Evolutionary conservation across 1,140 invertebrate species (phyloP), one percentile per base, ranked within the genome.

Genomic region (Solenopsis fugax): DNA sequence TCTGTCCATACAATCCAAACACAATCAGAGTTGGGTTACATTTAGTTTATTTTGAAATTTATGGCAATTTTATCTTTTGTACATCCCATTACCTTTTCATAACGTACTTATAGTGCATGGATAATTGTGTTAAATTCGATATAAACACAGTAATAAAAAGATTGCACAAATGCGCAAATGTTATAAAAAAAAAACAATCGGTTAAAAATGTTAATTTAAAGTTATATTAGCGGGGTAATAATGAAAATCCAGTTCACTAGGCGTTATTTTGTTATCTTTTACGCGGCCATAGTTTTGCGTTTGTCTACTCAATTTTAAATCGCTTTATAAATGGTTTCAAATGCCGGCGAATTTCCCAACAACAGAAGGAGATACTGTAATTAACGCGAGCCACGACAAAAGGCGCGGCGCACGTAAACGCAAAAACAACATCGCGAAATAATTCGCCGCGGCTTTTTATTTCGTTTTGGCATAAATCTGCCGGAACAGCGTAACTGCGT

Each of bases 301-400:
- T 84, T 50, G 69, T 41, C 56, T 12, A 48, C 69, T 84, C 56
- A 50, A 84, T 75, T 84, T 84, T 34, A 84, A 84, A 84, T 60
- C 54, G 37, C 24, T 84, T 84, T 50, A 75, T 60, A 84, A 84
- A 75, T 73, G 41, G 69, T 50, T 50, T 62, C 54, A 41, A 81
- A 81, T 72, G 65, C 65, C 78, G 65, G 78, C 78, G 41, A 84
- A 84, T 84, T 84, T 84, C 18, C 54, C 69, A 56, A 84, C 80
- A 82, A 73, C 80, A 84, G 80, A 84, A 84, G 80, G 80, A 84
- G 80, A 84, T 72, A 34, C 45, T 18, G 69, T 84, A 84, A 84
- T 84, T 84, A 73, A 73, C 80, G 80, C 80, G 41, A 58, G 69
- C 54, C 54, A 13, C 52, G n/a, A 73, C 80, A 84, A 73, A 73